These are phyloP conservation scores for Oryzias melastigma DNA, from an alignment of 2,113 vertebrate genomes.

Conservation along the genomic window DNA sequence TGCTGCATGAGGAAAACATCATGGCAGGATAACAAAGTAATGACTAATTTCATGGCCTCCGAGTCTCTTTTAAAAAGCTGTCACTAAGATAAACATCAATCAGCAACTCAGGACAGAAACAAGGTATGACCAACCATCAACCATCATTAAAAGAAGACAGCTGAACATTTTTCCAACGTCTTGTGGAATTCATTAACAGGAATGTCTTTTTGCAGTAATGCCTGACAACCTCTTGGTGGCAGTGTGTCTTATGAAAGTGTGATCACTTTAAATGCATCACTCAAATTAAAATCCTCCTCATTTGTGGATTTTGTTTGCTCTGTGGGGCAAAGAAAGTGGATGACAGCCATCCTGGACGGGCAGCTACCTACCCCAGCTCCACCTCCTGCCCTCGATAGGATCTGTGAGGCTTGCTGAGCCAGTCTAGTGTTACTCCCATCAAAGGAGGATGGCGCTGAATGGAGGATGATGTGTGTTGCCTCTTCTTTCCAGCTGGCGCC, in stretches of 20 bases:
- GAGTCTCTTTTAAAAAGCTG: constrained; percentile 60
- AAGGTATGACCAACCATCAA: constrained; percentile 18
- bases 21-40: constrained; percentile 62
- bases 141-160: not conserved
- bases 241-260: constrained; percentile 51
- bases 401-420: constrained; percentile 61
- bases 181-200: constrained; percentile 1
- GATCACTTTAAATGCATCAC: constrained; percentile 37
- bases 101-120: constrained; percentile 43
- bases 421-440: constrained; percentile 75
- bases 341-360: constrained; percentile 52
- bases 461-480: constrained; percentile 70
- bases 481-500: constrained; percentile 81
- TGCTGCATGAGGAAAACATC: constrained; percentile 56
- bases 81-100: constrained; percentile 43
- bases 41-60: constrained; percentile 72
- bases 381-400: constrained; percentile 55
- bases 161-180: constrained; percentile 4
- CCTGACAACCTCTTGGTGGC: constrained; percentile 66
- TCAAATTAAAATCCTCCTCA: constrained; percentile 46
- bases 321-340: constrained; percentile 21
- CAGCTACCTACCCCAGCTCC: constrained; percentile 38
- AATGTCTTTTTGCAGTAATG: constrained; percentile 54
- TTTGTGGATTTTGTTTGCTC: constrained; percentile 53
- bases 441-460: constrained; percentile 65